A percentile compares a stretch with the other conserved stretches of the same genome.
phyloP scores from a whole-genome alignment of 1,140 invertebrate genomes.

The Delia radicum region DNA sequence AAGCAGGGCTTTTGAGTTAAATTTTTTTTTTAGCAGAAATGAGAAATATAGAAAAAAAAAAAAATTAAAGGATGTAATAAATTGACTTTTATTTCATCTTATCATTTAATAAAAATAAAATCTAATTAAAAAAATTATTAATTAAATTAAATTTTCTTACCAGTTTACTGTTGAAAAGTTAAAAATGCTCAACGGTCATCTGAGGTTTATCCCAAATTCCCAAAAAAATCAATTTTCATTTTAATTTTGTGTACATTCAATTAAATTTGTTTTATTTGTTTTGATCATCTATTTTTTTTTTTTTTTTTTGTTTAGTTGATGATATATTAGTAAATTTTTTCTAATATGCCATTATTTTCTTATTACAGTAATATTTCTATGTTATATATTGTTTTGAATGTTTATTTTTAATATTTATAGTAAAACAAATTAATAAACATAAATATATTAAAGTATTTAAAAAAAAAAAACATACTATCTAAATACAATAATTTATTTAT shows the following conservation, averaged over 20 bases:
- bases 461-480: not conserved
- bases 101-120: too few relatives aligned
- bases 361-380: conserved; percentile 12
- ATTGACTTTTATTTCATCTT: too few relatives aligned
- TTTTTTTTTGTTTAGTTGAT: not conserved
- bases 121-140: too few relatives aligned
- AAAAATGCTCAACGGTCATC: too few relatives aligned
- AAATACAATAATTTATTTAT: not conserved
- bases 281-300: not conserved
- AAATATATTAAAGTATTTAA: not conserved
- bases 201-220: too few relatives aligned
- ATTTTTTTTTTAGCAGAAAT: too few relatives aligned
- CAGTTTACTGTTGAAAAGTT: too few relatives aligned
- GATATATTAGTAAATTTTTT: conserved; percentile 18
- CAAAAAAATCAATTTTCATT: too few relatives aligned
- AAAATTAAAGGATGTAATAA: too few relatives aligned
- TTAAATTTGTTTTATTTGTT: conserved; percentile 9
- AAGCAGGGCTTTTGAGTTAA: too few relatives aligned
- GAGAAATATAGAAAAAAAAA: too few relatives aligned
- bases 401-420: conserved; percentile 13
- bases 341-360: conserved; percentile 4
- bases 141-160: too few relatives aligned
- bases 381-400: not conserved
- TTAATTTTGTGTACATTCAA: conserved; percentile 22
- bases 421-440: not conserved